Evolutionary conservation across 2,888 invertebrate species (phyloP), one percentile per base, ranked within the genome.

Genomic region (Oligia latruncula): DNA sequence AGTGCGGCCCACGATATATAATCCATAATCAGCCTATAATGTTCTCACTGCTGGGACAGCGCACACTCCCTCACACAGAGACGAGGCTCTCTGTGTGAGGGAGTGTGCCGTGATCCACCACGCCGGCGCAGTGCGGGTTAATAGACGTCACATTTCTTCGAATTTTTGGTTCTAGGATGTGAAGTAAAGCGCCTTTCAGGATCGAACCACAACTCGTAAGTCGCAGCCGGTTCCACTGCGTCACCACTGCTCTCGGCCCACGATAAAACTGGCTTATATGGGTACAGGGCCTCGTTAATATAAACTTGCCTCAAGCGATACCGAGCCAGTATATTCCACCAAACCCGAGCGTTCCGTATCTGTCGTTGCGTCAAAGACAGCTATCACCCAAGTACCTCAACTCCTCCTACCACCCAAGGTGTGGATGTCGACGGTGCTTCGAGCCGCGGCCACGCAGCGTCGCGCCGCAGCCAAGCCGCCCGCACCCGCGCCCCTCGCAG

Each of bases 361-460:
- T 60, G 4, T 60, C n/a, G 4, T n/a, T 60, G 11, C 4, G n/a
- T 4, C 58, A n/a, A 60, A 60, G n/a, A 60, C 58, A n/a, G 58
- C 4, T 9, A 58, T 58, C n/a, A 11, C 9, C 71, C 29, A 55
- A 20, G 13, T 55, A 5, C 23, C 11, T 64, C 11, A 40, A 58
- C 15, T 15, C 8, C n/a, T 20, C 43, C 20, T 83, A 20, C 49
- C 40, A 58, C 23, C 65, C n/a, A 87, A 85, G 85, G 94, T 95
- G 96, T 93, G 95, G 95, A 79, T 94, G 94, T 90, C 95, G 94
- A 85, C 93, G 93, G 79, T 94, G 94, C 92, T 93, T 91, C 95
- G 93, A 95, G 92, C 95, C 95, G 88, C 94, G 93, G 79, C 91
- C 94, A 81, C 91, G 92, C 83, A 91, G 90, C 87, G 92, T 90